phyloP scores from a whole-genome alignment of 2,113 vertebrate genomes.

The Struthio camelus region DNA sequence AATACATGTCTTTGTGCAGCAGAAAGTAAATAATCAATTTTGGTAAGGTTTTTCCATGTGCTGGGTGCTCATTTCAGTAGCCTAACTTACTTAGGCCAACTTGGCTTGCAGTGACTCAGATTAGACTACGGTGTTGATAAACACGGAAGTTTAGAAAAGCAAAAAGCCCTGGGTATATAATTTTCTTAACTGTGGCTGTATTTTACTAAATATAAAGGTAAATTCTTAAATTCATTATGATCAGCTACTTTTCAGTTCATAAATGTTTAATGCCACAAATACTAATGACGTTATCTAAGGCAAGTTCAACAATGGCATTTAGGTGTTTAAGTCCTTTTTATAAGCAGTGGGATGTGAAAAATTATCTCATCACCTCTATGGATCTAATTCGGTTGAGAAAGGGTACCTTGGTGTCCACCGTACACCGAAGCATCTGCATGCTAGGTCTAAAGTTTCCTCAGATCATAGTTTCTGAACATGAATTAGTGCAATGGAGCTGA shows the following conservation, averaged over 20 bases:
- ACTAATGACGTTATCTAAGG: not conserved
- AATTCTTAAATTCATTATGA: not conserved
- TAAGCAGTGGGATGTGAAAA: not conserved
- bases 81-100: not conserved
- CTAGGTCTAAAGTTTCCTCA: not conserved
- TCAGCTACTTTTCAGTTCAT: not conserved
- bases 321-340: not conserved
- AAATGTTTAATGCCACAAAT: not conserved
- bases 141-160: not conserved
- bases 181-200: not conserved
- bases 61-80: not conserved
- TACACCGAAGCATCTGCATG: not conserved
- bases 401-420: not conserved
- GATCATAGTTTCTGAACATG: not conserved
- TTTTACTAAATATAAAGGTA: not conserved
- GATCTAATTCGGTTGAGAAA: not conserved
- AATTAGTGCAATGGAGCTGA: not conserved
- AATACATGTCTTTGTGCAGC: not conserved
- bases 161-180: not conserved
- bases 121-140: not conserved
- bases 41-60: not conserved
- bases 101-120: not conserved
- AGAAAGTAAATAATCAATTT: not conserved
- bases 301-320: not conserved
- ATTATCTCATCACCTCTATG: not conserved